phyloP scores from a whole-genome alignment of 2,113 vertebrate species.

The Thalassoma bifasciatum region DNA sequence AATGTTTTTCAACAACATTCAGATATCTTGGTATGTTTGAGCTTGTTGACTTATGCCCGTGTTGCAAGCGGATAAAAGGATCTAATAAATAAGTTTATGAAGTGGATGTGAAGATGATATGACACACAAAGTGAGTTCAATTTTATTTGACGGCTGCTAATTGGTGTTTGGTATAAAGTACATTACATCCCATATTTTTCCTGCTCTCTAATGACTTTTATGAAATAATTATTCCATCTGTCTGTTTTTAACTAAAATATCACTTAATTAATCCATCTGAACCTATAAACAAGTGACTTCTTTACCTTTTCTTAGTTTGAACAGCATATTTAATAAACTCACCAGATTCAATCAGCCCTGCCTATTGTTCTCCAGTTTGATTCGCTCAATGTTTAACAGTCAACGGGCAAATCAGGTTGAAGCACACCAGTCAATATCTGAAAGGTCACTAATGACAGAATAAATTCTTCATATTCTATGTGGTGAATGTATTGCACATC shows the following conservation, averaged over 20 bases:
- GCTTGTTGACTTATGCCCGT: not conserved
- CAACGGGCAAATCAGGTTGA: constrained; percentile 27
- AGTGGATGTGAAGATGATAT: not conserved
- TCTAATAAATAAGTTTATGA: not conserved
- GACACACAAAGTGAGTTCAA: not conserved
- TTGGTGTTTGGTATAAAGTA: not conserved
- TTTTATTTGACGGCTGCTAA: not conserved
- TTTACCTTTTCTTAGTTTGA: not conserved
- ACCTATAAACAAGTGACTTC: not conserved
- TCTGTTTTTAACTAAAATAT: not conserved
- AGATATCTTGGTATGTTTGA: not conserved
- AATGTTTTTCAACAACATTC: too few relatives aligned
- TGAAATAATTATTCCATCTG: not conserved
- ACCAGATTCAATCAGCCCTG: not conserved
- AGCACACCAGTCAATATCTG: constrained; percentile 40
- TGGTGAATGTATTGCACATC: constrained; percentile 25
- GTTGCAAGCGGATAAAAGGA: not conserved
- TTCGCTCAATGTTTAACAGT: constrained; percentile 31
- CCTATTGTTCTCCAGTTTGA: constrained; percentile 25
- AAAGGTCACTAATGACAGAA: constrained; percentile 60
- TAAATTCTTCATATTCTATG: constrained; percentile 41
- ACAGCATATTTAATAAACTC: constrained; percentile 3
- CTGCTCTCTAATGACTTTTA: not conserved
- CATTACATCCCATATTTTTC: not conserved
- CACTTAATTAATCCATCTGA: not conserved